Conservation (phyloP, 2,888 invertebrate genomes). For the Germaria angustata region DNA sequence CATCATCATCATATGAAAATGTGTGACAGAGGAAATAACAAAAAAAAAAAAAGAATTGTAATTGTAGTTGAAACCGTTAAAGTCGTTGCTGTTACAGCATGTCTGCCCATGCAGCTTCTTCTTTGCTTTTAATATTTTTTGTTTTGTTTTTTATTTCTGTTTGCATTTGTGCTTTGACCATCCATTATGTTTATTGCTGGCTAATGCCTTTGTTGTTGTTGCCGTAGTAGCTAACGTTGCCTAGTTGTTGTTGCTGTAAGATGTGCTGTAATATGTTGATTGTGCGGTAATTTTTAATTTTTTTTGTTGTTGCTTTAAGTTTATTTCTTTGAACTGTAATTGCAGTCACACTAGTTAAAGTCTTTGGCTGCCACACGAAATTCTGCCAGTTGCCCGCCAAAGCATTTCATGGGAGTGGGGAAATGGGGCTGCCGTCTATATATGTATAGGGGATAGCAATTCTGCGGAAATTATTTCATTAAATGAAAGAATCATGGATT, state of each 20-base stretch:
- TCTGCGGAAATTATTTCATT: no score
- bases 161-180: constrained; percentile 54
- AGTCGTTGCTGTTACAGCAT: constrained; percentile 39
- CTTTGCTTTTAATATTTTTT: constrained; percentile 8
- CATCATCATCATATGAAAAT: constrained; percentile 27
- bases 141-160: background rate
- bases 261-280: constrained; percentile 63
- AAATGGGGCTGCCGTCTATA: no score
- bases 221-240: constrained; percentile 30
- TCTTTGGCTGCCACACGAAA: background rate
- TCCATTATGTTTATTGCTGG: constrained; percentile 64
- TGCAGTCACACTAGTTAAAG: constrained; percentile 55
- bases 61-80: constrained; percentile 51
- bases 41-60: constrained; percentile 19
- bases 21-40: constrained; percentile 23
- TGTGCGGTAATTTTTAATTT: constrained; percentile 57
- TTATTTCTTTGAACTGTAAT: constrained; percentile 63
- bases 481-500: no score
- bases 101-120: constrained; percentile 48
- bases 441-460: no score
- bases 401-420: no score
- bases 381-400: background rate
- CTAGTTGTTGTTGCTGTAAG: constrained; percentile 38
- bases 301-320: constrained; percentile 31
- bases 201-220: constrained; percentile 44